Evolutionary conservation across 2,113 vertebrate species (phyloP).

Genomic region (Ranitomeya imitator): DNA sequence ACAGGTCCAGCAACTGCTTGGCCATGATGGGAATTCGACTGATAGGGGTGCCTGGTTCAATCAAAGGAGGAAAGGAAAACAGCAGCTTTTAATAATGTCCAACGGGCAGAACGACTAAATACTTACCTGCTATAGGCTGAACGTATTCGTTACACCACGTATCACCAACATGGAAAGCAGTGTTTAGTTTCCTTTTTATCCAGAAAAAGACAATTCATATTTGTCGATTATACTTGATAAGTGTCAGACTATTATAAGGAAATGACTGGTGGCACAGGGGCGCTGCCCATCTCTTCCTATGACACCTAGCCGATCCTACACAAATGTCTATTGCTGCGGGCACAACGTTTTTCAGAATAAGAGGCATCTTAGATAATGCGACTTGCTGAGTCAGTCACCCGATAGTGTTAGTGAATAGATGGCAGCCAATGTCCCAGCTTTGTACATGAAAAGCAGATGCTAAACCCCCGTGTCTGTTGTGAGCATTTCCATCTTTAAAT

Average conservation of each 20-base stretch:
- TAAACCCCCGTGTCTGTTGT: not conserved
- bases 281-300: too few species aligned
- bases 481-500: conserved; percentile 1
- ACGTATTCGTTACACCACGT: not conserved
- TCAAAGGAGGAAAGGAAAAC: not conserved
- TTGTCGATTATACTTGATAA: too few species aligned
- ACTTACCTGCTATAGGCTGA: not conserved
- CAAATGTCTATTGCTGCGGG: too few species aligned
- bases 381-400: too few species aligned
- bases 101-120: not conserved
- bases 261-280: too few species aligned
- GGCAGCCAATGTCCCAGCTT: not conserved
- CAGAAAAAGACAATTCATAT: too few species aligned
- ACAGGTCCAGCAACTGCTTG: conserved; percentile 94
- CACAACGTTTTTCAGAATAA: too few species aligned
- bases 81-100: not conserved
- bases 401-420: not conserved
- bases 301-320: too few species aligned
- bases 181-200: too few species aligned
- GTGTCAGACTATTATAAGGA: too few species aligned
- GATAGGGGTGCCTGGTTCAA: conserved; percentile 85
- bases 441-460: not conserved
- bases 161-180: not conserved
- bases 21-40: conserved; percentile 99
- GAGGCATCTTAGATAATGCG: too few species aligned